phyloP scores from a whole-genome alignment of 2,888 invertebrate species.

The Archips crataeganus region DNA sequence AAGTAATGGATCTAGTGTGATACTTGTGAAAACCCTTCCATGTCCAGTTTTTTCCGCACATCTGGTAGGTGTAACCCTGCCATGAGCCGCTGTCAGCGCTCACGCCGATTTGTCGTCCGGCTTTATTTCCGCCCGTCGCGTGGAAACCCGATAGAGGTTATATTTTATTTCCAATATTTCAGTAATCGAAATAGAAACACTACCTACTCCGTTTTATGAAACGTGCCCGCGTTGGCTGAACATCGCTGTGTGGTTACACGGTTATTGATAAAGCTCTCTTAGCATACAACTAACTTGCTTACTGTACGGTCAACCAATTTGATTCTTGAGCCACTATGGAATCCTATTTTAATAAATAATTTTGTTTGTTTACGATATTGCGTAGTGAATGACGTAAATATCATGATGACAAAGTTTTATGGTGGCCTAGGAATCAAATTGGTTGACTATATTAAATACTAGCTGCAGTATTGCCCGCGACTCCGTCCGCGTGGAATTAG shows the following conservation, averaged over 20 bases:
- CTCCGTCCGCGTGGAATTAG: no score
- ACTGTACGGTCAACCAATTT: no score
- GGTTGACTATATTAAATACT: no score
- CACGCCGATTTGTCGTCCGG: slow-evolving; percentile 68
- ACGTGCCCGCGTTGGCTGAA: slow-evolving; percentile 49
- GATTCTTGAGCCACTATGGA: no score
- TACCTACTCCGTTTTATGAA: slow-evolving; percentile 58
- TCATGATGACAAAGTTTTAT: no score
- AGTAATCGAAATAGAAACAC: slow-evolving; percentile 74
- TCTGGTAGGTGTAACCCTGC: background rate
- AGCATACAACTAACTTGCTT: background rate
- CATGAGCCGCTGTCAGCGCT: slow-evolving; percentile 23
- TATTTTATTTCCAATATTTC: slow-evolving; percentile 67
- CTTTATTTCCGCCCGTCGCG: slow-evolving; percentile 82
- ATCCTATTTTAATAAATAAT: no score
- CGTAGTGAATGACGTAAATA: no score
- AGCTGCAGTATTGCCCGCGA: no score
- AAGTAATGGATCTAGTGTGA: no score
- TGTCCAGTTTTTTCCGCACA: background rate
- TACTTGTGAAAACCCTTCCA: no score
- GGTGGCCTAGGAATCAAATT: no score
- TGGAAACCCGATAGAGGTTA: slow-evolving; percentile 77
- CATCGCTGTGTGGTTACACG: slow-evolving; percentile 28
- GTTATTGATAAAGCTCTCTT: slow-evolving; percentile 46
- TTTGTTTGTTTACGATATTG: no score